Evolutionary conservation across 2,888 invertebrate species (phyloP), one percentile per base, ranked within the genome.

Genomic region (Urechis unicinctus): DNA sequence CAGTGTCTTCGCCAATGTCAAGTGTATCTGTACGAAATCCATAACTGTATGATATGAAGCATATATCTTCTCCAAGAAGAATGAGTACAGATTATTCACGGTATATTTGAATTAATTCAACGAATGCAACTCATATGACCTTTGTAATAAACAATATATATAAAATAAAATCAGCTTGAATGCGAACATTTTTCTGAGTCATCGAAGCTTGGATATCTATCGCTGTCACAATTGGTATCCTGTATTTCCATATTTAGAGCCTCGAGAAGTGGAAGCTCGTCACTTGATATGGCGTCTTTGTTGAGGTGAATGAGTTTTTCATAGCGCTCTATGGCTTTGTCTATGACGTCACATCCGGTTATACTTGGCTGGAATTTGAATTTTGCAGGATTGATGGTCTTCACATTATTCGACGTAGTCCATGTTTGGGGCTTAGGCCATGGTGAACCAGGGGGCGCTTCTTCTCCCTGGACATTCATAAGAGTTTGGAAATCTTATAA

Each of bases 381-480:
- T 3, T 50, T 52, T 28, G 46, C 44, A 0, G 65, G 62, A 49
- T 70, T 59, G 21, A 71, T 17, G 9, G 65, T 65, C 21, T 65
- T 51, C 6, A 61, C 28, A 2, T 48, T 36, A 2, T 54, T 22
- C 1, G 58, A 58, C 4, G 57, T 45, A 3, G 55, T 49, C 67
- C 68, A 68, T 30, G 53, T 41, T 45, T 62, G 63, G 4, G 74
- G 74, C 50, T 65, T 47, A 3, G 74, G 74, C 74, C 74, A 74
- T 50, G 72, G 71, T 13, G 68, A 61, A n/a, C 73, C 73, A 1
- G 72, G 72, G 3, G 63, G 52, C 30, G 71, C 61, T n/a, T 59
- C 47, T 25, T 63, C 49, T 46, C 72, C 72, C 72, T 72, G 31
- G 5, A 46, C 25, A 50, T n/a, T 42, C 31, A 21, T 25, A 29